Base-by-base conservation (phyloP, 2,797 vertebrate species). In the Perodicticus potto region DNA sequence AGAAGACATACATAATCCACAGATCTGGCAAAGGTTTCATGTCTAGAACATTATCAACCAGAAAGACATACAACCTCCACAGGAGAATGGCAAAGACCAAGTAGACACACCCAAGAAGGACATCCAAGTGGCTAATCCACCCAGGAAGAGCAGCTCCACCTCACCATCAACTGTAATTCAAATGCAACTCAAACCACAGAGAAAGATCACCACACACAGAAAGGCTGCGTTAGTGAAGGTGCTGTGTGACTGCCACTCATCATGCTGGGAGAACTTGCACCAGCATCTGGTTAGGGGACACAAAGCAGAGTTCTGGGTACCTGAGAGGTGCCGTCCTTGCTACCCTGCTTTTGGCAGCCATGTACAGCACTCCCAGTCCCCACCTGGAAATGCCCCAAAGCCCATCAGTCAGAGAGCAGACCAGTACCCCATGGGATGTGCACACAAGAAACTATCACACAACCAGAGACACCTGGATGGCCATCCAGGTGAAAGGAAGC, bases 401-500 rank as follows among this genome's bases (percentile, higher is more conserved):
- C 32, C 34, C 43, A 25, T 1, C 14, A 9, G 43, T 5, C 34
- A 61, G 20, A n/a, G 27, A 49, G 53, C 7, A 5, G 11, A 22
- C 14, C n/a, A 40, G n/a, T 2, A 3, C 7, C 17, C 10, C 7
- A 32, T 6, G 20, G 13, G 2, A 20, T 1, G 9, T 7, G 10
- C 27, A 20, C 45, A n/a, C 4, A 23, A 6, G 65, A 59, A 22
- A 45, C 9, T 1, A 5, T 17, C n/a, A 34, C 7, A 20, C 23
- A 59, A 23, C 27, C 59, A 59, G 20, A 80, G 7, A 20, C 78
- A 34, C 23, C 12, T 2, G 27, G 87, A 49, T 12, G 32, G 17
- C 29, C 17, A 0, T 4, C 1, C 16, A 32, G 81, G 32, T 59
- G 23, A 32, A 45, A 70, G 9, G 49, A 37, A 13, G 16, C n/a